Base-by-base conservation (phyloP, 2,113 vertebrate species). In the Thamnaconus septentrionalis region DNA sequence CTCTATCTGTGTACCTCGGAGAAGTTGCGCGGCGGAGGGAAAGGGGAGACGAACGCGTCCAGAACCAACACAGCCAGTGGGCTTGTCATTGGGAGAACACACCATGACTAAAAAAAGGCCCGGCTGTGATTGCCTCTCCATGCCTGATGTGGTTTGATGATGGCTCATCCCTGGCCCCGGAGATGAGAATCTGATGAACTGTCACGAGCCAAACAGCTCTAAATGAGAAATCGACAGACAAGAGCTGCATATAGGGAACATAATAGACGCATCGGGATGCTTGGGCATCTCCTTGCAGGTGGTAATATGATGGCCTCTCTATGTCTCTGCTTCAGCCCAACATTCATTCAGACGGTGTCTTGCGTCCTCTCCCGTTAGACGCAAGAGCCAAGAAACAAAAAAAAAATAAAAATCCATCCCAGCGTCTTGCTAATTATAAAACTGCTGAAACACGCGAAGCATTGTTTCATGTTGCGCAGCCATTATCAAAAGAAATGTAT, bases 61-160 rank as follows among this genome's bases (percentile, higher is more conserved):
- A 51, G 67, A 69, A 69, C 68, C 75, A 66, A 71, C 82, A 73
- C 71, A 82, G 79, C 76, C 79, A 85, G 69, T 75, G 75, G 72
- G 69, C 83, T 73, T 88, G 87, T 90, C 82, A 87, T 84, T 84
- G 79, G 66, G 84, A 77, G 76, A 76, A 66, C 65, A 81, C 69
- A 76, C 78, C 80, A 69, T 87, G 80, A 85, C 83, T 86, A 81
- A 79, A 90, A 31, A 82, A 85, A 85, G 78, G 65, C 79, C 84
- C 64, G 67, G 67, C 69, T 74, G 75, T 86, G 88, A 92, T 92
- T 89, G 88, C 79, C 74, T 89, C 80, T 87, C 76, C 81, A 90
- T 91, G 90, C 90, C 84, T 91, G 90, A 90, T 84, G 85, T 88
- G 80, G 78, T 86, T 81, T 64, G 79, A 83, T 87, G 89, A 90